A percentile compares a stretch with the other conserved stretches of the same genome.
Conservation (phyloP, 37 sponge, comb jelly and placozoan species). For the Beroe forskalii region DNA sequence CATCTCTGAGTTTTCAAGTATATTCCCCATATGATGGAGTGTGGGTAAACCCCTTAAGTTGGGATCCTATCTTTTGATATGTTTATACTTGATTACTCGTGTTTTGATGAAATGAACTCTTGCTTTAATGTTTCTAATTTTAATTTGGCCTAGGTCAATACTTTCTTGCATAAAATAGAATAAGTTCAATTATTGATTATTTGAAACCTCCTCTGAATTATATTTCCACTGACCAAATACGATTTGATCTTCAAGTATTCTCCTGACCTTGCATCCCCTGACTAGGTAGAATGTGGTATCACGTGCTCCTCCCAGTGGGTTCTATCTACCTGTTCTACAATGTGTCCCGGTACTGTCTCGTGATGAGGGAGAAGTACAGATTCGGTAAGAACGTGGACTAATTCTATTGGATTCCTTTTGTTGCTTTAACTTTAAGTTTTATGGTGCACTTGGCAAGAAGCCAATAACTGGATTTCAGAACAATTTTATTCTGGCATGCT, state of each 20-base stretch:
- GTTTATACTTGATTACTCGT: background rate
- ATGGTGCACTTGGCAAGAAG: background rate
- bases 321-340: background rate
- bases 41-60: background rate
- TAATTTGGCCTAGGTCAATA: no score
- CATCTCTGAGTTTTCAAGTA: background rate
- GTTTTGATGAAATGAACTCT: background rate
- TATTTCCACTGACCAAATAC: no score
- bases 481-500: background rate
- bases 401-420: no score
- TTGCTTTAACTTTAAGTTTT: background rate
- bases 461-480: background rate
- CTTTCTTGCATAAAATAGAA: no score
- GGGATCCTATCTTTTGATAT: constrained; percentile 18
- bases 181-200: no score
- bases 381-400: constrained; percentile 59
- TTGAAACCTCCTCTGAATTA: no score
- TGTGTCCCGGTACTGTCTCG: background rate
- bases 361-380: background rate
- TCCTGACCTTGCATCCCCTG: no score
- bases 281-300: constrained; percentile 60
- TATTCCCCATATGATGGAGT: background rate
- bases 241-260: no score
- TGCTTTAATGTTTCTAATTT: background rate
- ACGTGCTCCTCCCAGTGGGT: constrained; percentile 42